Conservation (phyloP, 2,113 vertebrate species). For the Pseudolaguvia tuberculata region DNA sequence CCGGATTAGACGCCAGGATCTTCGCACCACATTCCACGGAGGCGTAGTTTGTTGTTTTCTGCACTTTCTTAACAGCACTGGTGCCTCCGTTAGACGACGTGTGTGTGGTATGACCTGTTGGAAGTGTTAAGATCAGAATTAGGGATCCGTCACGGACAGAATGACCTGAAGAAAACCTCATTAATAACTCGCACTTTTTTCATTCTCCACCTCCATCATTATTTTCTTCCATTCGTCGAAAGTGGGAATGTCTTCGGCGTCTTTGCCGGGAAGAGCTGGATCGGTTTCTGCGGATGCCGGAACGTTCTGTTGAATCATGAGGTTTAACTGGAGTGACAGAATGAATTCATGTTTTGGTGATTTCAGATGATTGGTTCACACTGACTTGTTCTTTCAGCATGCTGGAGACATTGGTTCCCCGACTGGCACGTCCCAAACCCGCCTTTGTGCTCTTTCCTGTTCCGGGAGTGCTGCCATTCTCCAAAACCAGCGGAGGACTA, state of each 20-base stretch:
- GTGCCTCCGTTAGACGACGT: constrained; percentile 76
- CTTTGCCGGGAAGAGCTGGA: constrained; percentile 72
- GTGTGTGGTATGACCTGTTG: constrained; percentile 81
- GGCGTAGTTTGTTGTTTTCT: constrained; percentile 98
- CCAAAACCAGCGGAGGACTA: constrained; percentile 60
- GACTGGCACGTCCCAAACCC: constrained; percentile 34
- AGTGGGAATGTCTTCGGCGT: constrained; percentile 87
- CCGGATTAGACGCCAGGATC: constrained; percentile 89
- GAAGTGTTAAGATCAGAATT: background rate
- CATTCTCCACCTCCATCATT: constrained; percentile 95
- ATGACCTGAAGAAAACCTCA: background rate
- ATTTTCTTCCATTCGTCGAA: constrained; percentile 98
- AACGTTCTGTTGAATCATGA: constrained; percentile 44
- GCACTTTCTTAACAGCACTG: constrained; percentile 81
- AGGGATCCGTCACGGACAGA: too few species aligned
- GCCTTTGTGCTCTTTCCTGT: constrained; percentile 35
- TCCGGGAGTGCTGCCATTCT: constrained; percentile 55
- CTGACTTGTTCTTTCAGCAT: constrained; percentile 52
- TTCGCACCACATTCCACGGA: constrained; percentile 99
- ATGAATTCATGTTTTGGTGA: background rate
- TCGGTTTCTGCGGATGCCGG: constrained; percentile 69
- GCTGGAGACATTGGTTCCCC: constrained; percentile 53
- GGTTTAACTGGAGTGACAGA: background rate
- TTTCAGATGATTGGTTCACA: too few species aligned
- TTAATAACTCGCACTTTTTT: constrained; percentile 80